Conservation (phyloP, 2,797 vertebrate species). For the Limosa lapponica region DNA sequence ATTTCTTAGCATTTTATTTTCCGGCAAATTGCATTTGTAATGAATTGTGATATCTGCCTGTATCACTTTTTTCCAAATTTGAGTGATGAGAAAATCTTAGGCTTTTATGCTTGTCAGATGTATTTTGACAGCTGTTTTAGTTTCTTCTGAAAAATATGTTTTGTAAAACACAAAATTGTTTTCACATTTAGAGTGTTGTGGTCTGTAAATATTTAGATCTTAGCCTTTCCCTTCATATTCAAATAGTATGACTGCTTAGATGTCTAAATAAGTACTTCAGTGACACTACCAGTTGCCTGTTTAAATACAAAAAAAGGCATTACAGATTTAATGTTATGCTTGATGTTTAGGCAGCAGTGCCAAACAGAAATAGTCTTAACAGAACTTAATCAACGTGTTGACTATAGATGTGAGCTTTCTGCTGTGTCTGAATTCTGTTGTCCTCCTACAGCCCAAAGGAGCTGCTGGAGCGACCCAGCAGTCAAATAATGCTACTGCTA, state of each 20-base stretch:
- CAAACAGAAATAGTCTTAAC: neutral
- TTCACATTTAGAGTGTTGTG: neutral
- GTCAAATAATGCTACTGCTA: conserved; percentile 63
- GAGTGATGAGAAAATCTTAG: neutral
- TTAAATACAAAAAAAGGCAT: neutral
- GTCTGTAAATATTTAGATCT: neutral
- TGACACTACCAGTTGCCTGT: neutral
- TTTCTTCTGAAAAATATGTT: neutral
- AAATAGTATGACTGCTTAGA: neutral
- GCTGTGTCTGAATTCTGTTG: conserved; percentile 3
- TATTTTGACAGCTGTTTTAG: neutral
- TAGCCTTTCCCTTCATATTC: neutral
- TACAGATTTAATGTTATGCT: neutral
- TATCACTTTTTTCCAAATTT: neutral
- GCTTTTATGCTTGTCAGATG: neutral
- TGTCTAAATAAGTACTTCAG: neutral
- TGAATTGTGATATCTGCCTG: neutral
- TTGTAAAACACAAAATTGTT: neutral
- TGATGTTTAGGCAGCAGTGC: neutral
- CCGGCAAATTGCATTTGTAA: neutral
- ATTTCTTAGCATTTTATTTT: neutral
- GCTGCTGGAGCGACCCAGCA: conserved; percentile 73
- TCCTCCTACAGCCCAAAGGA: conserved; percentile 85
- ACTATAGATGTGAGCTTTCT: neutral
- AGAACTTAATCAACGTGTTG: neutral